These are phyloP conservation scores for Marcusenius ussheri DNA, from an alignment of 2,113 vertebrate species.

Conservation along the genomic window DNA sequence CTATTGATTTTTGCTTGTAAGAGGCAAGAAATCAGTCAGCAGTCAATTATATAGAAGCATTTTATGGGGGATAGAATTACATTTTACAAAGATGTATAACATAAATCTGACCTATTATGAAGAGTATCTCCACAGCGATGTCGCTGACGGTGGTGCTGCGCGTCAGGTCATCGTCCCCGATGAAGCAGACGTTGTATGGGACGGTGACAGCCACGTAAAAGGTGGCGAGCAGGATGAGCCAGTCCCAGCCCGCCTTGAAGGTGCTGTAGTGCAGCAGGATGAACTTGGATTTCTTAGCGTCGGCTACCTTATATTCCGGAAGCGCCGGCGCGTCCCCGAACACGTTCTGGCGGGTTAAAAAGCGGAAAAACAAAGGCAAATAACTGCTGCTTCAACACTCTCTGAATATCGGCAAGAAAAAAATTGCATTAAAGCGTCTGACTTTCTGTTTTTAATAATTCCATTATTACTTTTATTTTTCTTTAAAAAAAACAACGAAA, in stretches of 20 bases:
- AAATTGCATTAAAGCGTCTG: neutral
- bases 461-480: neutral
- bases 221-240: slow-evolving; percentile 91
- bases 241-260: slow-evolving; percentile 97
- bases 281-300: slow-evolving; percentile 95
- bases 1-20: neutral
- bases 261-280: slow-evolving; percentile 96
- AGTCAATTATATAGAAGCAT: neutral
- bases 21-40: neutral
- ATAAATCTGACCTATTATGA: slow-evolving; percentile 79
- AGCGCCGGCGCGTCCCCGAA: slow-evolving; percentile 90
- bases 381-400: neutral
- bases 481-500: neutral
- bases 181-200: slow-evolving; percentile 96
- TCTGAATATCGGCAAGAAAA: neutral
- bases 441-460: neutral
- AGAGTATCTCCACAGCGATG: slow-evolving; percentile 94
- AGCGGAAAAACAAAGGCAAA: neutral
- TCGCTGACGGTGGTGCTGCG: slow-evolving; percentile 95
- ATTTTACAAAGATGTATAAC: neutral
- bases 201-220: slow-evolving; percentile 98
- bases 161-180: slow-evolving; percentile 86
- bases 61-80: neutral
- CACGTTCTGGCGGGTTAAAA: slow-evolving; percentile 73
- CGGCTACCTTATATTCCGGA: slow-evolving; percentile 96